Evolutionary conservation across 2,797 vertebrate genomes (phyloP), one percentile per base, ranked within the genome.

Genomic region (Falco naumanni): DNA sequence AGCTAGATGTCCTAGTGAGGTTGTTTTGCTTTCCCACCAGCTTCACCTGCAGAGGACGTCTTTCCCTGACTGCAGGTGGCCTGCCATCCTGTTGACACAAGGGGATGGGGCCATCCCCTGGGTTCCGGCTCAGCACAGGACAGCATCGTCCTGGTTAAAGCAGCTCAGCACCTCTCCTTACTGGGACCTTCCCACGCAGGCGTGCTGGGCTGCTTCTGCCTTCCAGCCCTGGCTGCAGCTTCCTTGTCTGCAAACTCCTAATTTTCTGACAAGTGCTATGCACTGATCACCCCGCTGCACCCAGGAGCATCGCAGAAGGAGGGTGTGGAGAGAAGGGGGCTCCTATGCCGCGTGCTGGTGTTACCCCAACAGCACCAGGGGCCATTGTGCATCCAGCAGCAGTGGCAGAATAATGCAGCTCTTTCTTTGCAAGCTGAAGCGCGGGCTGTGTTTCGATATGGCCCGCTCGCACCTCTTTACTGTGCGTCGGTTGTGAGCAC

Each of bases 291-390:
- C 24, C 20, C 21, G 0, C 1, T 20, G 75, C 26, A n/a, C 34
- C 26, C 4, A 18, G 45, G 31, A 54, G 57, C 37, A 19, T 17
- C 15, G 3, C 1, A 3, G 45, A 63, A 72, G 43, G 18, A 78
- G 41, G 41, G 28, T 66, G n/a, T 53, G 0, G 1, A 28, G 50
- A 65, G 57, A 43, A 84, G 25, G 31, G 31, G 9, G 14, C 43
- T 84, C 60, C 54, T 29, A 0, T 34, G 28, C 75, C 0, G 0
- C 59, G 61, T 1, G 0, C 29, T 34, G 72, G 25, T 34, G 4
- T 56, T 47, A 22, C 24, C 33, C n/a, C 65, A 29, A 19, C 54
- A 61, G 89, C 68, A 15, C 19, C 2, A 3, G 1, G 34, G 47
- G 24, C 37, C 50, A 4, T 6, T 24, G 34, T 71, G 17, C 22